Percentiles rank a stretch among this genome's conserved stretches.
Conservation (phyloP, 2,797 vertebrate species). For the Epinephelus coioides region DNA sequence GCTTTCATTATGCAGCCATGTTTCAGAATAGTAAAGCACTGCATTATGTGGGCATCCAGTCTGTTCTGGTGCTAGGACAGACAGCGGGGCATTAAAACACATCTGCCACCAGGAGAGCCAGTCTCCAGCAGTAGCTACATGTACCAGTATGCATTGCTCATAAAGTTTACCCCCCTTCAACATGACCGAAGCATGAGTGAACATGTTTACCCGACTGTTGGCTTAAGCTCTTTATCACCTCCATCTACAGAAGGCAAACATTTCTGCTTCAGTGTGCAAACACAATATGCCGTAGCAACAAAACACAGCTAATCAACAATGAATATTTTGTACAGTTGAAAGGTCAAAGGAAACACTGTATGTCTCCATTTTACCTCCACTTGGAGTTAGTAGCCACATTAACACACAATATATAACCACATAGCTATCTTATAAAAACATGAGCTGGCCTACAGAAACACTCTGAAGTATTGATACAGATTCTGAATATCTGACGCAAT, state of each 20-base stretch:
- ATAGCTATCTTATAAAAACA: neutral
- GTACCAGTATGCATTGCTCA: neutral
- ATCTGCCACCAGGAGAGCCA: neutral
- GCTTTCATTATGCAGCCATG: conserved; percentile 5
- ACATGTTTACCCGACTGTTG: conserved; percentile 53
- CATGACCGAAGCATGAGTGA: conserved; percentile 11
- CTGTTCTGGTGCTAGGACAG: neutral
- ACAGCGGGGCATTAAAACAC: neutral
- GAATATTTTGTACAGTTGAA: neutral
- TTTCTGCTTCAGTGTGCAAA: conserved; percentile 42
- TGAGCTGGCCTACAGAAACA: neutral
- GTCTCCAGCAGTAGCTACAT: neutral
- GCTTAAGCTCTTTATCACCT: conserved; percentile 49
- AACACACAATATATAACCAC: neutral
- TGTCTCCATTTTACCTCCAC: neutral
- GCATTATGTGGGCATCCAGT: neutral
- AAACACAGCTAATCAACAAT: conserved; percentile 27
- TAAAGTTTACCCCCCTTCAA: conserved; percentile 1
- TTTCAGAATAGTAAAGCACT: conserved; percentile 1
- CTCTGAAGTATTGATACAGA: neutral
- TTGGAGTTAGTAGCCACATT: neutral
- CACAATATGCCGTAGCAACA: conserved; percentile 15
- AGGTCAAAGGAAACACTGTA: conserved; percentile 6
- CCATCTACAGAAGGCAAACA: conserved; percentile 36
- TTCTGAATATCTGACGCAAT: no score